Percentiles rank a stretch among this genome's conserved stretches.
These are phyloP conservation scores for Neuroterus valhalla DNA, from an alignment of 1,140 invertebrate genomes.

Conservation along the genomic window DNA sequence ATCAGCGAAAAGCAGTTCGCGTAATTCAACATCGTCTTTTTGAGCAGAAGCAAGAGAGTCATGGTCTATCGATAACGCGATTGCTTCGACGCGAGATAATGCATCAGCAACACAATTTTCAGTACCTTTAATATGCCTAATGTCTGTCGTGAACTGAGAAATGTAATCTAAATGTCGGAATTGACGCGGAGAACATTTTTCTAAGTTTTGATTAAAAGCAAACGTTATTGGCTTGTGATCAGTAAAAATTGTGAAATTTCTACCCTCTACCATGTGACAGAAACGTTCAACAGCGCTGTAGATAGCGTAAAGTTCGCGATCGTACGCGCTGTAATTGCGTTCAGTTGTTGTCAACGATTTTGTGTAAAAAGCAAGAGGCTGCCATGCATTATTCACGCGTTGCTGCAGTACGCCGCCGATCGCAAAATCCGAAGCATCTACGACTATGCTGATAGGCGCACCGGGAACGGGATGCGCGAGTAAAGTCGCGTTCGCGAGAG, in stretches of 20 bases:
- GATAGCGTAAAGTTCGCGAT: conserved; percentile 67
- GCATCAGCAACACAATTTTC: conserved; percentile 56
- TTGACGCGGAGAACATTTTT: conserved; percentile 60
- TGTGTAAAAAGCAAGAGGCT: conserved; percentile 69
- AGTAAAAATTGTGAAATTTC: conserved; percentile 45
- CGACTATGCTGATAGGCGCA: too few species aligned
- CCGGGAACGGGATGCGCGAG: conserved; percentile 49
- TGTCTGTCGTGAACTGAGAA: conserved; percentile 63
- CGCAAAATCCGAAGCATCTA: too few species aligned
- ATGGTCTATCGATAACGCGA: conserved; percentile 31
- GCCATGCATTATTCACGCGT: conserved; percentile 42
- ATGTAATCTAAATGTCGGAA: conserved; percentile 59
- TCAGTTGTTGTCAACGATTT: conserved; percentile 58
- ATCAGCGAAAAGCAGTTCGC: not conserved
- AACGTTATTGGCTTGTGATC: conserved; percentile 37
- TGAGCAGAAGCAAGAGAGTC: conserved; percentile 13
- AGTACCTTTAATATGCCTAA: conserved; percentile 52
- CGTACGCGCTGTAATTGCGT: conserved; percentile 60
- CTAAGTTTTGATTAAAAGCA: conserved; percentile 54
- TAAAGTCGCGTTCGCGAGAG: conserved; percentile 47
- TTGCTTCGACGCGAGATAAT: conserved; percentile 45
- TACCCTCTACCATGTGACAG: conserved; percentile 58
- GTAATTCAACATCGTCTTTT: conserved; percentile 26
- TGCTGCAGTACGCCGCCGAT: conserved; percentile 61
- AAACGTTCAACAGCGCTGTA: conserved; percentile 62